phyloP scores from a whole-genome alignment of 2,113 vertebrate genomes.

The Sphaerodactylus townsendi region DNA sequence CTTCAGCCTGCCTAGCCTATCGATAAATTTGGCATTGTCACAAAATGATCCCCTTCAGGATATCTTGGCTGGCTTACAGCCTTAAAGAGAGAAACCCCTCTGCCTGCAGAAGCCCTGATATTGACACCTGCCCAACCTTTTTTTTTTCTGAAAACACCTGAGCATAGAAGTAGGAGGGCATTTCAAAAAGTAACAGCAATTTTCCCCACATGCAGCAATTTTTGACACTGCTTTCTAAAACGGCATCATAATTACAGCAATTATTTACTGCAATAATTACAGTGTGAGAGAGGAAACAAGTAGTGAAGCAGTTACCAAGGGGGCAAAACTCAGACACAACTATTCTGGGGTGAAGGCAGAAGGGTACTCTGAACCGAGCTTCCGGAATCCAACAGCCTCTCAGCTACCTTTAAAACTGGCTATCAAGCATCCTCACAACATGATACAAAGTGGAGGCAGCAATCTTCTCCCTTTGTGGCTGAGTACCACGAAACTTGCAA shows the following conservation, averaged over 20 bases:
- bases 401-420: not conserved
- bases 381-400: not conserved
- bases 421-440: not conserved
- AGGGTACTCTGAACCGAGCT: not conserved
- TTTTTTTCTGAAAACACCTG: not conserved
- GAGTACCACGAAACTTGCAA: not conserved
- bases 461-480: constrained; percentile 8
- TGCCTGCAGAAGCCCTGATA: not conserved
- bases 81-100: not conserved
- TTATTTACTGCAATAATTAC: not conserved
- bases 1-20: too few species aligned
- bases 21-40: too few species aligned
- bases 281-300: not conserved
- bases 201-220: not conserved
- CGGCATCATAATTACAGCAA: constrained; percentile 2
- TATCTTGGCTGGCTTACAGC: not conserved
- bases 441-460: constrained; percentile 10
- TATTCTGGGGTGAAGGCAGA: not conserved
- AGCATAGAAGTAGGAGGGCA: not conserved
- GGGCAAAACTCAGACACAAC: not conserved
- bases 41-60: not conserved
- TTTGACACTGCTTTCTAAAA: not conserved
- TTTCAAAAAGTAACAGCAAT: not conserved
- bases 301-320: not conserved
- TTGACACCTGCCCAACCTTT: not conserved